Percentiles rank a stretch among this genome's conserved stretches.
Conservation (phyloP, 2,113 vertebrate genomes). For the Hassar affinis region DNA sequence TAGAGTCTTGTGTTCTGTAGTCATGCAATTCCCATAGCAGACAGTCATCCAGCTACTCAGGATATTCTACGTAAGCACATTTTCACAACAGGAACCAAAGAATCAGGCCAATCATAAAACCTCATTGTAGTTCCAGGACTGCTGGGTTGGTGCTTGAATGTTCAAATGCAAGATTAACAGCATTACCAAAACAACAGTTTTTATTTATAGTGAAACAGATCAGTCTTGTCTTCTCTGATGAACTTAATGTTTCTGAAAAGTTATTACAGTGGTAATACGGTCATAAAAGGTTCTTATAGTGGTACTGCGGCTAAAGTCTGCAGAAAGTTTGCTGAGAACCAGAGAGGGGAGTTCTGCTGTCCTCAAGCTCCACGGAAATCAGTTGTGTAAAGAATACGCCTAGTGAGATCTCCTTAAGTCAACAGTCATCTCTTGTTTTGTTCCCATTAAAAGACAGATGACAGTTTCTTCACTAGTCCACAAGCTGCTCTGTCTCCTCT, state of each 20-base stretch:
- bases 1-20: neutral
- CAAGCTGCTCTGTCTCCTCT: neutral
- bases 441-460: constrained; percentile 10
- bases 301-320: neutral
- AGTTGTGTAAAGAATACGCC: neutral
- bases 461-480: neutral
- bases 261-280: neutral
- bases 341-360: neutral
- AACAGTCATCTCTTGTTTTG: constrained; percentile 12
- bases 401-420: neutral
- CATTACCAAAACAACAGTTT: neutral
- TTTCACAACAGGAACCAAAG: neutral
- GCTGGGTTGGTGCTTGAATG: neutral
- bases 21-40: neutral
- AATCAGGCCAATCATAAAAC: neutral
- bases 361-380: neutral
- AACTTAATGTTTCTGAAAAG: neutral
- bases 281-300: no score
- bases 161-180: neutral
- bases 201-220: neutral
- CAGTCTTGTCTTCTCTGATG: neutral
- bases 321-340: neutral
- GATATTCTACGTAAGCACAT: neutral
- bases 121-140: neutral
- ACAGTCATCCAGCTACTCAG: neutral